These are phyloP conservation scores for Accipiter virgatus DNA, from an alignment of 2,113 vertebrate species.

Conservation along the genomic window DNA sequence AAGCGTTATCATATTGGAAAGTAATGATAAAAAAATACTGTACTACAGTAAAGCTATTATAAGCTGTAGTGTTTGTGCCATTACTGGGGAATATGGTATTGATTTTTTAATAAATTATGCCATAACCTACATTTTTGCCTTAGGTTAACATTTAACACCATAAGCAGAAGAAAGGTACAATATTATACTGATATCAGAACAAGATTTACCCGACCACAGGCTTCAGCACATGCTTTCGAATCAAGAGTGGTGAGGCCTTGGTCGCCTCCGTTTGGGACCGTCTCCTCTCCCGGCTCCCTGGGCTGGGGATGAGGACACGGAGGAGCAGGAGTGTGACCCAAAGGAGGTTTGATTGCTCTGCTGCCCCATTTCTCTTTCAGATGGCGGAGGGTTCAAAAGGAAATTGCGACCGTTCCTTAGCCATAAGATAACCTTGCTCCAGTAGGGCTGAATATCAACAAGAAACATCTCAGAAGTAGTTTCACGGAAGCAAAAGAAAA, in stretches of 20 bases:
- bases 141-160: conserved; percentile 52
- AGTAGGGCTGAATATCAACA: neutral
- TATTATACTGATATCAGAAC: neutral
- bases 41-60: conserved; percentile 56
- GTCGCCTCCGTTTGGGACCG: neutral
- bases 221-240: neutral
- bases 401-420: neutral
- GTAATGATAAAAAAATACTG: conserved; percentile 52
- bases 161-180: conserved; percentile 8
- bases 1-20: conserved; percentile 60
- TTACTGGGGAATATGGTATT: conserved; percentile 65
- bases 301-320: neutral
- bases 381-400: neutral
- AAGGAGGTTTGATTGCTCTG: neutral
- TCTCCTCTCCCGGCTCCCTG: neutral
- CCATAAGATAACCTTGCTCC: neutral
- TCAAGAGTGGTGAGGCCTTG: neutral
- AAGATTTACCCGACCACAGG: neutral
- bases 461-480: neutral
- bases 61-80: conserved; percentile 57
- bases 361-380: neutral
- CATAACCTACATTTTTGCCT: conserved; percentile 58
- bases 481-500: neutral
- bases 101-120: conserved; percentile 67
- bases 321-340: neutral